Conservation (phyloP, 2,113 vertebrate species). For the Protomyctophum bolini region DNA sequence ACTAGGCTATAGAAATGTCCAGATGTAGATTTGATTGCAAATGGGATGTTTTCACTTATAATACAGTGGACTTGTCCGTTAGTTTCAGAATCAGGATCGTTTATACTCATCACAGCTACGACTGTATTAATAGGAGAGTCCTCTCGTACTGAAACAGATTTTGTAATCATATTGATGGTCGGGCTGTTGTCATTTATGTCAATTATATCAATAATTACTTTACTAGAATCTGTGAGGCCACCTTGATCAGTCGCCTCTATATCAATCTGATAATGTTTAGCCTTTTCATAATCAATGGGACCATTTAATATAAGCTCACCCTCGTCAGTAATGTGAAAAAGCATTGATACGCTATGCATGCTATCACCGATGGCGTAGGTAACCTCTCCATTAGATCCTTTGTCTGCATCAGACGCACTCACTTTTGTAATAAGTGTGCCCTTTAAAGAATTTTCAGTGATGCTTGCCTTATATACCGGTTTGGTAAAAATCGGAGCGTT, state of each 20-base stretch:
- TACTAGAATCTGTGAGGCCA: constrained; percentile 72
- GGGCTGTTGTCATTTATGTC: constrained; percentile 69
- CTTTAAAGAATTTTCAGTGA: constrained; percentile 61
- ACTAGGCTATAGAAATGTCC: constrained; percentile 62
- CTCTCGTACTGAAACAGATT: constrained; percentile 45
- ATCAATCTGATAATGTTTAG: constrained; percentile 59
- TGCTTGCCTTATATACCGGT: constrained; percentile 65
- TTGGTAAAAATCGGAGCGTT: constrained; percentile 73
- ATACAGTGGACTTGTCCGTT: constrained; percentile 57
- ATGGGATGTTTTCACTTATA: constrained; percentile 43
- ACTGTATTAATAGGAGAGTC: constrained; percentile 43
- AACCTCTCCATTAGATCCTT: constrained; percentile 66
- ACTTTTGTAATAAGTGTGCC: constrained; percentile 60
- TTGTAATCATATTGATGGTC: constrained; percentile 59
- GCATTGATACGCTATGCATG: constrained; percentile 27
- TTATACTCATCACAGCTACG: constrained; percentile 59
- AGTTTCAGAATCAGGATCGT: constrained; percentile 62
- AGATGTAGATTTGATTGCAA: constrained; percentile 54
- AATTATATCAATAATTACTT: constrained; percentile 59
- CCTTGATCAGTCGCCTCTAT: constrained; percentile 75
- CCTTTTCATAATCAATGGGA: constrained; percentile 71
- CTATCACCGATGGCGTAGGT: constrained; percentile 63
- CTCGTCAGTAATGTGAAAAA: constrained; percentile 57
- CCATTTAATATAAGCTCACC: constrained; percentile 64
- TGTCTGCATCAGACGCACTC: constrained; percentile 74